Evolutionary conservation across 2,797 vertebrate genomes (phyloP).

Genomic region (Ataeniobius toweri): DNA sequence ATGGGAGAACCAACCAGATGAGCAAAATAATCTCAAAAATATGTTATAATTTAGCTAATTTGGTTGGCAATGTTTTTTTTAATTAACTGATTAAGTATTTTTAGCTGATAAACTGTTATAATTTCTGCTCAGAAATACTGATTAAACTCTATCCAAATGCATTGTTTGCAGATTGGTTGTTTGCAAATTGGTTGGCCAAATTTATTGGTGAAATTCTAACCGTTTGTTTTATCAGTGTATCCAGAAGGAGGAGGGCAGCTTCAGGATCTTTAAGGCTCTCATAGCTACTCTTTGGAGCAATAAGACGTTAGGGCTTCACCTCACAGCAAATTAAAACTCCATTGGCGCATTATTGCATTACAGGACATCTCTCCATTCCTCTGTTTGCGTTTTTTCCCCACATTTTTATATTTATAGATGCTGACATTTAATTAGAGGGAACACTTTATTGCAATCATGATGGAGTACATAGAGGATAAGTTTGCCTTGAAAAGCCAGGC

Average conservation of each 20-base stretch:
- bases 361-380: conserved; percentile 20
- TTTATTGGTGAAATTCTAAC: neutral
- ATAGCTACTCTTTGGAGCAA: conserved; percentile 81
- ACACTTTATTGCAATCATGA: conserved; percentile 77
- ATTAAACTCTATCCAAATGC: neutral
- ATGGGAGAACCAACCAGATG: neutral
- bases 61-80: neutral
- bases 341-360: conserved; percentile 58
- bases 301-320: conserved; percentile 86
- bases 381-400: conserved; percentile 4
- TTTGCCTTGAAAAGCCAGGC: conserved; percentile 89
- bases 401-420: conserved; percentile 28
- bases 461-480: conserved; percentile 98
- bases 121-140: neutral
- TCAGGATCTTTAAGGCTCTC: conserved; percentile 67
- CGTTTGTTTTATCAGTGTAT: neutral
- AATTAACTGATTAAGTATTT: neutral
- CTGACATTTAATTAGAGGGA: conserved; percentile 57
- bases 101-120: neutral
- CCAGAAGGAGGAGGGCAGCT: conserved; percentile 71
- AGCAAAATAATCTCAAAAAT: neutral
- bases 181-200: neutral
- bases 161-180: neutral
- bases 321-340: conserved; percentile 83
- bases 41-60: neutral